phyloP scores from a whole-genome alignment of 2,113 vertebrate species.

The Anhinga rufa region DNA sequence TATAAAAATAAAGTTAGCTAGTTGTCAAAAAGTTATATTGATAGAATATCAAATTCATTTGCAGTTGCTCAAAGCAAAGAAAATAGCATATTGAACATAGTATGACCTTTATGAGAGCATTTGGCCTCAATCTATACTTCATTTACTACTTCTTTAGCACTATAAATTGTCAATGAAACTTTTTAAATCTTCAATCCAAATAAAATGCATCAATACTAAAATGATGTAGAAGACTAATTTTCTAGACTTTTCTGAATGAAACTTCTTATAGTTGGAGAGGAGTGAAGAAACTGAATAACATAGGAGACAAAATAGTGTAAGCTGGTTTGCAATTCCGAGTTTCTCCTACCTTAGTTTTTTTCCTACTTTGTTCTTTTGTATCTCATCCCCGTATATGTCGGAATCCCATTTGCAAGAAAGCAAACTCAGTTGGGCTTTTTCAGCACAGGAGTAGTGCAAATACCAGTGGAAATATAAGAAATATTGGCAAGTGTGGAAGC shows the following conservation, averaged over 20 bases:
- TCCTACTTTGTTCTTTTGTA: not conserved
- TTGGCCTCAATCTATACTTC: not conserved
- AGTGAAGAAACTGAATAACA: not conserved
- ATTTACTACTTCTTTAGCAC: not conserved
- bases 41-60: not conserved
- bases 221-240: not conserved
- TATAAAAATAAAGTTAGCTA: not conserved
- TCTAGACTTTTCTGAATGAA: not conserved
- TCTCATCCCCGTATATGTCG: not conserved
- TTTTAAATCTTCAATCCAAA: not conserved
- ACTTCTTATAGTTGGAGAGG: not conserved
- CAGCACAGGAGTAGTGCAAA: not conserved
- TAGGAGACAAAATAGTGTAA: not conserved
- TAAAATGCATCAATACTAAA: not conserved
- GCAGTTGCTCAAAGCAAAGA: not conserved
- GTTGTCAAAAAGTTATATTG: not conserved
- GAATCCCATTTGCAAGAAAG: not conserved
- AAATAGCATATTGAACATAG: not conserved
- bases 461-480: not conserved
- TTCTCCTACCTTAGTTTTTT: not conserved
- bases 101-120: not conserved
- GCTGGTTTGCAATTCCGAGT: not conserved
- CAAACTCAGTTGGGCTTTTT: not conserved
- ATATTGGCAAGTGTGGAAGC: too few species aligned
- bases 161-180: not conserved